Percentiles rank a stretch among this genome's conserved stretches.
phyloP scores from a whole-genome alignment of 2,888 invertebrate genomes.

The Nephrotoma appendiculata region DNA sequence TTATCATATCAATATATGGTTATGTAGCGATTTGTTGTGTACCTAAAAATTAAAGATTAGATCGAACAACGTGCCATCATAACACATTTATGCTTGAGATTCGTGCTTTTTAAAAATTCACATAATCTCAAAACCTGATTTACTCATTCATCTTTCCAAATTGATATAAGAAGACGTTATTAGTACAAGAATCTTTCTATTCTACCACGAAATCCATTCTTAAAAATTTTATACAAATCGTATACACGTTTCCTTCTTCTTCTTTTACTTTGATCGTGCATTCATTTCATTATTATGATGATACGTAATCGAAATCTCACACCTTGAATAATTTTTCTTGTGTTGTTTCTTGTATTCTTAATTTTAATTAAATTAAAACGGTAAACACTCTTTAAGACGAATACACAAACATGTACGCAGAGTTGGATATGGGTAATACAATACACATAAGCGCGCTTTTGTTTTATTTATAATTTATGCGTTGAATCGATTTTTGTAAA shows the following conservation, averaged over 20 bases:
- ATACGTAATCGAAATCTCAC: not conserved
- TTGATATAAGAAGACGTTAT: not conserved
- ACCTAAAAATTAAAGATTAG: too few relatives aligned
- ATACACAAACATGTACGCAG: not conserved
- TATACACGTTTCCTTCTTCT: not conserved
- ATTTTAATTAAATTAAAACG: not conserved
- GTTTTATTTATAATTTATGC: not conserved
- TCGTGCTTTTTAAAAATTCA: not conserved
- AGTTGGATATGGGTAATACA: not conserved
- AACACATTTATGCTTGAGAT: too few relatives aligned
- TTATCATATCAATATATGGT: too few relatives aligned
- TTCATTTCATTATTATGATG: too few relatives aligned
- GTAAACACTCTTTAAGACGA: not conserved
- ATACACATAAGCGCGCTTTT: not conserved
- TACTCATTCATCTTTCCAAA: not conserved
- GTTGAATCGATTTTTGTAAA: not conserved
- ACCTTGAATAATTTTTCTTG: not conserved
- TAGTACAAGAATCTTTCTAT: not conserved
- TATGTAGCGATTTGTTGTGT: too few relatives aligned
- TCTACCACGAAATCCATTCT: not conserved
- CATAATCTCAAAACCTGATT: not conserved
- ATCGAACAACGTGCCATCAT: too few relatives aligned
- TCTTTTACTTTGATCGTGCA: not conserved
- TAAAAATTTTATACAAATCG: not conserved
- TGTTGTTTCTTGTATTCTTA: not conserved